These are phyloP conservation scores for Triplophysa dalaica DNA, from an alignment of 2,113 vertebrate species.

Conservation along the genomic window DNA sequence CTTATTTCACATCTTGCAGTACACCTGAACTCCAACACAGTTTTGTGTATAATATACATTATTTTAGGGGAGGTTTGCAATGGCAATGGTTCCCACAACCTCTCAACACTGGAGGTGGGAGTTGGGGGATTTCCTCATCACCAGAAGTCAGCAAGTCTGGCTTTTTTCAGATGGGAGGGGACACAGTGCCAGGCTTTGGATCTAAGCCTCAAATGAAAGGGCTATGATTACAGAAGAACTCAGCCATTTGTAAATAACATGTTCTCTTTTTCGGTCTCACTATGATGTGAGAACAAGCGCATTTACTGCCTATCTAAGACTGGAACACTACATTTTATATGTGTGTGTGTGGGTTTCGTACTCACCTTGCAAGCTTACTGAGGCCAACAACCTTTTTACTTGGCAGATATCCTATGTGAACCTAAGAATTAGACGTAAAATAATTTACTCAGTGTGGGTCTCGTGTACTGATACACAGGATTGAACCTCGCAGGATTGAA, in stretches of 20 bases:
- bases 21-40: no score
- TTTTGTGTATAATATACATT: background rate
- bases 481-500: constrained; percentile 22
- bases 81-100: constrained; percentile 62
- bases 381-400: constrained; percentile 78
- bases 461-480: background rate
- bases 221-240: constrained; percentile 75
- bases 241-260: constrained; percentile 60
- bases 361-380: constrained; percentile 76
- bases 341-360: constrained; percentile 35
- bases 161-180: constrained; percentile 59
- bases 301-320: constrained; percentile 1
- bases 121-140: constrained; percentile 66
- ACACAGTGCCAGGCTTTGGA: constrained; percentile 64
- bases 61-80: constrained; percentile 41
- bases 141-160: constrained; percentile 55
- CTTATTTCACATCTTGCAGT: no score
- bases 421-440: constrained; percentile 59
- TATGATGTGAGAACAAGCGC: constrained; percentile 25
- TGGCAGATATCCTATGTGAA: constrained; percentile 76
- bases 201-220: constrained; percentile 75
- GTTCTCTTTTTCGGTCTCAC: constrained; percentile 6
- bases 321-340: constrained; percentile 12
- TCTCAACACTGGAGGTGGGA: constrained; percentile 18
- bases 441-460: background rate